These are phyloP conservation scores for Coelopa pilipes DNA, from an alignment of 2,888 invertebrate genomes.

Conservation along the genomic window DNA sequence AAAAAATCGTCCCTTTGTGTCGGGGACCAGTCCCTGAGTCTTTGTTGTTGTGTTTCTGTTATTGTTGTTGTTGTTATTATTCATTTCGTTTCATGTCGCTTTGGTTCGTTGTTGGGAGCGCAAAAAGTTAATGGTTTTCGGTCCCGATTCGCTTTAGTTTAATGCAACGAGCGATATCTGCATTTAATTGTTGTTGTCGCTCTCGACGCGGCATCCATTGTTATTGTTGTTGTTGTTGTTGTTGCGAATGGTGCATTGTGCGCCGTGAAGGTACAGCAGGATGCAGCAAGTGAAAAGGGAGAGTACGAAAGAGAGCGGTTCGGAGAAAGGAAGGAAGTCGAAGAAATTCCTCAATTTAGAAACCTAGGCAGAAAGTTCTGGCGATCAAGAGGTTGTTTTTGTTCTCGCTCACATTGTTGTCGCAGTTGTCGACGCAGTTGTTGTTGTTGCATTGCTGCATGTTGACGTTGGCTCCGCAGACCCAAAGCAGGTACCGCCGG, in stretches of 20 bases:
- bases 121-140: no score
- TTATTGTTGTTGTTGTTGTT: conserved; percentile 12
- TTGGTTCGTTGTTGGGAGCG: background rate
- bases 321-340: no score
- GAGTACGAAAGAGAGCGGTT: no score
- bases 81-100: background rate
- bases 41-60: background rate
- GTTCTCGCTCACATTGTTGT: background rate
- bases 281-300: no score
- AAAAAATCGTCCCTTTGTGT: background rate
- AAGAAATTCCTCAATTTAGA: no score
- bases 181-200: conserved; percentile 6
- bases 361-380: no score
- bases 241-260: background rate
- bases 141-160: background rate
- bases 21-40: background rate
- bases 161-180: conserved; percentile 23
- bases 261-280: no score
- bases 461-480: no score
- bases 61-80: conserved; percentile 11
- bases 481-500: no score
- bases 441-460: no score
- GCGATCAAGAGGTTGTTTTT: background rate
- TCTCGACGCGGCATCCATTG: conserved; percentile 7
- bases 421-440: no score